Evolutionary conservation across 2,113 vertebrate genomes (phyloP).

Genomic region (Puntigrus tetrazona): DNA sequence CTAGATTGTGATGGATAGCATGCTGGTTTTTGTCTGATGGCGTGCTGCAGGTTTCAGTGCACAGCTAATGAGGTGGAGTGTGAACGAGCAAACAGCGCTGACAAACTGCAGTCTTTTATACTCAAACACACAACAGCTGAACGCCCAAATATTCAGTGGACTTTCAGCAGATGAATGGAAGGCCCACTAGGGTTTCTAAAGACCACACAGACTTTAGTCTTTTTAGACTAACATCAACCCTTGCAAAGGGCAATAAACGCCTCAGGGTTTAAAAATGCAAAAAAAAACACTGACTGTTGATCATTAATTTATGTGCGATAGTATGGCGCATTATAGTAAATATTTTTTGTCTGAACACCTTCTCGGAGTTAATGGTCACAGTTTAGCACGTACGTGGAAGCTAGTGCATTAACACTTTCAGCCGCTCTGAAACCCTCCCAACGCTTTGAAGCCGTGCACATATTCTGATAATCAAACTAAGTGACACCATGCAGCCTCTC

Average conservation of each 20-base stretch:
- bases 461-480: constrained; percentile 26
- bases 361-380: background rate
- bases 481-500: background rate
- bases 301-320: background rate
- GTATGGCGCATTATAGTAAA: background rate
- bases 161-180: background rate
- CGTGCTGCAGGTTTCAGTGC: constrained; percentile 4
- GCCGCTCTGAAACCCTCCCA: background rate
- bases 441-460: background rate
- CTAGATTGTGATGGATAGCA: constrained; percentile 32
- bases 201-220: background rate
- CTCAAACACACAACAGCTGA: background rate
- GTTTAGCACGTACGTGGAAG: background rate
- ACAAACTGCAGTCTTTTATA: background rate
- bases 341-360: background rate
- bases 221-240: background rate
- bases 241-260: background rate
- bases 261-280: background rate
- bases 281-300: background rate
- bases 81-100: constrained; percentile 10
- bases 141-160: background rate
- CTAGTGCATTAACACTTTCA: background rate
- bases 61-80: background rate
- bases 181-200: background rate
- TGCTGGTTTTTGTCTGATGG: constrained; percentile 25